Evolutionary conservation across 2,797 vertebrate genomes (phyloP).

Genomic region (Onychomys leucogaster): DNA sequence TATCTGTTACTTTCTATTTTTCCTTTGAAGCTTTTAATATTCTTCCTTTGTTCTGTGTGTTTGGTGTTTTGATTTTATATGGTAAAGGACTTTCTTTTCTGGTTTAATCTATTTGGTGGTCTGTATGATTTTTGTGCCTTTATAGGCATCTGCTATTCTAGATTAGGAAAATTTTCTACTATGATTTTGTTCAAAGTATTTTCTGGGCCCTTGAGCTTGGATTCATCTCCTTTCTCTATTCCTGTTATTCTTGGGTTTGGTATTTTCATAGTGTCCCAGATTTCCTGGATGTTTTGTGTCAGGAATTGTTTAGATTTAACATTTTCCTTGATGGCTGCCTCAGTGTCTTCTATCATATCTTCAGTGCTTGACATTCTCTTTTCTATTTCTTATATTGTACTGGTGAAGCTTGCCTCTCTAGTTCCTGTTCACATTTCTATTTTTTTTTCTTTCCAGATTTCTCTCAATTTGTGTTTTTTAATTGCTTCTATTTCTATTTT

Average conservation of each 20-base stretch:
- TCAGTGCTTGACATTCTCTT: neutral
- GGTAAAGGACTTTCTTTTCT: neutral
- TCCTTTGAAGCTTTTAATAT: neutral
- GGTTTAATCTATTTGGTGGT: neutral
- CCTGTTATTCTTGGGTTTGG: neutral
- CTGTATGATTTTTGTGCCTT: neutral
- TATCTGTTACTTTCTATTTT: neutral
- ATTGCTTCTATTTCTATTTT: neutral
- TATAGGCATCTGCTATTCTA: neutral
- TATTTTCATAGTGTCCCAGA: neutral
- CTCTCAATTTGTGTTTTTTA: neutral
- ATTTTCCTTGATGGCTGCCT: neutral
- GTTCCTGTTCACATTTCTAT: neutral
- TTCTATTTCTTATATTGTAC: neutral
- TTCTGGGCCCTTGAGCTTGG: neutral
- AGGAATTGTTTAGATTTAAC: neutral
- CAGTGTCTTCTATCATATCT: neutral
- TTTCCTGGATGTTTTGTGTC: neutral
- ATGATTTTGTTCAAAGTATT: neutral
- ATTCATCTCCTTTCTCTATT: neutral
- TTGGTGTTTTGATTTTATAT: neutral
- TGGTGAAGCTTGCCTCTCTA: neutral
- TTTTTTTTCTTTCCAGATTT: neutral
- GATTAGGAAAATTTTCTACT: neutral
- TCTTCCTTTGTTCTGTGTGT: neutral